phyloP scores from a whole-genome alignment of 2,888 invertebrate species.

The Antitype chi region DNA sequence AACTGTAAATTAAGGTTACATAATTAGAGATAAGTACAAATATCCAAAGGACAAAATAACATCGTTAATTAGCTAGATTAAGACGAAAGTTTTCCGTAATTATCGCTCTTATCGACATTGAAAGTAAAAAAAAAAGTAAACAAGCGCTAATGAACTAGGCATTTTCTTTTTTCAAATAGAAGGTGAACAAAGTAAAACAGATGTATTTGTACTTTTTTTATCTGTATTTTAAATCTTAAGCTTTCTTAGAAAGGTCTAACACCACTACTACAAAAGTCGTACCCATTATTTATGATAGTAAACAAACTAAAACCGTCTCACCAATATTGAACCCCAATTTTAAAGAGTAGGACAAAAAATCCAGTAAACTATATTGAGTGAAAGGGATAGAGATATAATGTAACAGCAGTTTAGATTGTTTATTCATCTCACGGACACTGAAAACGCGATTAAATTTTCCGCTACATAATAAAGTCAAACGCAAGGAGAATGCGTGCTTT shows the following conservation, averaged over 20 bases:
- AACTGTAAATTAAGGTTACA: background rate
- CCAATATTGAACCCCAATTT: conserved; percentile 45
- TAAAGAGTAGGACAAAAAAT: conserved; percentile 72
- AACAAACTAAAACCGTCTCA: conserved; percentile 32
- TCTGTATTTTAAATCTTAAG: background rate
- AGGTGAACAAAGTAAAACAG: background rate
- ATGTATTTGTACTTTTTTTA: too few species aligned
- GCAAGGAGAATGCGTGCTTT: conserved; percentile 75
- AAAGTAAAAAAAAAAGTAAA: conserved; percentile 7
- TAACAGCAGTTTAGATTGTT: conserved; percentile 78
- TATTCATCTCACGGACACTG: conserved; percentile 85
- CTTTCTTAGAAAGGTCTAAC: background rate
- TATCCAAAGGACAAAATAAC: background rate
- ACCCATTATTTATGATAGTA: conserved; percentile 31
- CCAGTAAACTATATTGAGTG: conserved; percentile 62
- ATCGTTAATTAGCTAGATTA: background rate
- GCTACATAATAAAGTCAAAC: conserved; percentile 84
- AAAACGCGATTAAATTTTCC: conserved; percentile 87
- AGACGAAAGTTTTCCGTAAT: conserved; percentile 15
- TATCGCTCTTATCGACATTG: background rate
- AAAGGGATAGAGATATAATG: conserved; percentile 70
- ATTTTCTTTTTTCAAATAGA: background rate
- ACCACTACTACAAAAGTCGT: conserved; percentile 8
- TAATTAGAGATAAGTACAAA: background rate
- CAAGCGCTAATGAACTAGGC: conserved; percentile 1